These are phyloP conservation scores for Coptodon rendalli DNA, from an alignment of 2,113 vertebrate genomes.

Conservation along the genomic window DNA sequence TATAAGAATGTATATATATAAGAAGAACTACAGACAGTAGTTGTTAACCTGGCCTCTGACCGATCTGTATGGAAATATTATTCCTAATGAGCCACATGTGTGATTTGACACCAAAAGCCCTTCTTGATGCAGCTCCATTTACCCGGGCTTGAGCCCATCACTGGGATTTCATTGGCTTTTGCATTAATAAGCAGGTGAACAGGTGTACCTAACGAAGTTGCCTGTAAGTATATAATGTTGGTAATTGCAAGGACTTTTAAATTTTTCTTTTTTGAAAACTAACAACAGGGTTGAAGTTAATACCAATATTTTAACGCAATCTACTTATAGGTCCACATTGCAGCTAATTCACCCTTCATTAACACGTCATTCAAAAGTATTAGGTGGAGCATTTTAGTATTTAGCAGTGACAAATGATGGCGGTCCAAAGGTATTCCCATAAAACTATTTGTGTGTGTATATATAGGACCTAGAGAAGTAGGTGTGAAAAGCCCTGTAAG, in stretches of 20 bases:
- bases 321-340: background rate
- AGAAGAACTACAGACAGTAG: background rate
- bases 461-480: background rate
- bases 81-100: background rate
- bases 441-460: background rate
- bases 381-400: background rate
- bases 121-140: background rate
- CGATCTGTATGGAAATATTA: background rate
- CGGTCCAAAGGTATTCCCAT: background rate
- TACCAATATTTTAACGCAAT: background rate
- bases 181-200: background rate
- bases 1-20: background rate
- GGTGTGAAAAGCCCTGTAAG: background rate
- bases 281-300: background rate
- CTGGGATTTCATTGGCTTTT: background rate
- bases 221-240: accelerated
- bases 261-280: background rate
- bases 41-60: background rate
- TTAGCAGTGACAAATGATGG: background rate
- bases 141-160: background rate
- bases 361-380: background rate
- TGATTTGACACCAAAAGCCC: background rate
- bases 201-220: accelerated
- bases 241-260: background rate
- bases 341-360: background rate